Conservation (phyloP, 2,797 vertebrate genomes). For the Periophthalmus magnuspinnatus region DNA sequence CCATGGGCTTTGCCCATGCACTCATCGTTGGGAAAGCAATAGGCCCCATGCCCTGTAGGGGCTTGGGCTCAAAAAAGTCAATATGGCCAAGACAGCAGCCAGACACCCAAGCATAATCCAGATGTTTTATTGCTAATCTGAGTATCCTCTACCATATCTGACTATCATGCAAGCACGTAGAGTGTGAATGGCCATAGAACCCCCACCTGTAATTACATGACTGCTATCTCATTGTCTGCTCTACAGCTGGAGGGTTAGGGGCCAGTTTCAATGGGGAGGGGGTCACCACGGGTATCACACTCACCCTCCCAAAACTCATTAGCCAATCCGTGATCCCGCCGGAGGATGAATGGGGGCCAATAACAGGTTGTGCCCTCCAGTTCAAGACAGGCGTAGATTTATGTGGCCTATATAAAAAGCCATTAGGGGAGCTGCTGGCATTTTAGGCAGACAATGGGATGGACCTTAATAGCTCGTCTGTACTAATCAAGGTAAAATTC, state of each 20-base stretch:
- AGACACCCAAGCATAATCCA: not conserved
- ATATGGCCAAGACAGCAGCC: not conserved
- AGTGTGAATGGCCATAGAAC: constrained; percentile 12
- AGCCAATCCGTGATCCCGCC: constrained; percentile 51
- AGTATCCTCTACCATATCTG: not conserved
- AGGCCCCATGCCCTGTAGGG: no score
- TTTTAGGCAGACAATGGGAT: constrained; percentile 58
- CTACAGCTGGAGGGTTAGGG: constrained; percentile 18
- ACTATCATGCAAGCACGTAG: not conserved
- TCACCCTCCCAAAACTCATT: constrained; percentile 55
- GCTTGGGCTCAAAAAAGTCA: not conserved
- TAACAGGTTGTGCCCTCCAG: constrained; percentile 46
- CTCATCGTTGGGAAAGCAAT: no score
- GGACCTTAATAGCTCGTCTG: constrained; percentile 58
- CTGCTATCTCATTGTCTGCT: constrained; percentile 30
- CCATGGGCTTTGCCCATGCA: no score
- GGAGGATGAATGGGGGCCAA: constrained; percentile 48
- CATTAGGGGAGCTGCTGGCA: constrained; percentile 68
- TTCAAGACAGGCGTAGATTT: constrained; percentile 68
- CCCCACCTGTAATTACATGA: constrained; percentile 44
- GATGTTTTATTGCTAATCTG: not conserved
- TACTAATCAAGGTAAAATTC: constrained; percentile 60
- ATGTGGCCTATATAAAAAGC: constrained; percentile 68
- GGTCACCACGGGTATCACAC: constrained; percentile 51
- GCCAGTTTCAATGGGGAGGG: constrained; percentile 10